Evolutionary conservation across 92 coral and sea anemone genomes (phyloP), one percentile per base, ranked within the genome.

Genomic region (Meandrina meandrites): DNA sequence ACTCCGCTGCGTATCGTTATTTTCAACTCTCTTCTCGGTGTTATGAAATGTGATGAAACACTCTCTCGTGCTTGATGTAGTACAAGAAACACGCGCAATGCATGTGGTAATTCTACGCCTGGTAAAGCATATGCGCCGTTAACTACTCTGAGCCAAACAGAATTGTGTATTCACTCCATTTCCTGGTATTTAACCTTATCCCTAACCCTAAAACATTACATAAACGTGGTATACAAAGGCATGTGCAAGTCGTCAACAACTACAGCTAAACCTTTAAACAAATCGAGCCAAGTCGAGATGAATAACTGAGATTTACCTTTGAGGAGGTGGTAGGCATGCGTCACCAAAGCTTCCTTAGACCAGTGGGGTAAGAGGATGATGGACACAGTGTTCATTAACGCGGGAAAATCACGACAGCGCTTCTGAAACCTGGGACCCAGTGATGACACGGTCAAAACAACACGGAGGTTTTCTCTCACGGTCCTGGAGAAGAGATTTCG

Each of bases 371-470:
- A 86, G 81, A 97, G 87, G 78, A 97, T 91, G 60, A 95, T 91
- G 22, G 99, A 92, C 64, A 97, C 96, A 53, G 89, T 90, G 86
- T 97, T 97, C 56, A 93, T 92, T 27, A 97, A 93, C 18, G 97
- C 93, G 62, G 99, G 99, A 37, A 93, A 88, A 78, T 97, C 94
- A 66, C 98, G 98, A 69, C 99, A 97, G 68, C 96, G 91, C 79
- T 88, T 94, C 86, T 97, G 99, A 90, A 97, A 97, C 74, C 86
- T 92, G 45, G 93, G 92, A 50, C 97, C 98, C 45, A 94, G 91
- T 5, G 98, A 93, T 16, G 99, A 93, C 60, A 97, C 94, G 12
- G 98, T 93, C 92, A 97, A 88, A 30, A 97, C 95, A 45, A 97
- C 93, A 80, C 99, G 94, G 10, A 97, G 94, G 82, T 97, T 93